Percentiles rank a stretch among this genome's conserved stretches.
phyloP scores from a whole-genome alignment of 1,140 invertebrate genomes.

The Tribolium madens region DNA sequence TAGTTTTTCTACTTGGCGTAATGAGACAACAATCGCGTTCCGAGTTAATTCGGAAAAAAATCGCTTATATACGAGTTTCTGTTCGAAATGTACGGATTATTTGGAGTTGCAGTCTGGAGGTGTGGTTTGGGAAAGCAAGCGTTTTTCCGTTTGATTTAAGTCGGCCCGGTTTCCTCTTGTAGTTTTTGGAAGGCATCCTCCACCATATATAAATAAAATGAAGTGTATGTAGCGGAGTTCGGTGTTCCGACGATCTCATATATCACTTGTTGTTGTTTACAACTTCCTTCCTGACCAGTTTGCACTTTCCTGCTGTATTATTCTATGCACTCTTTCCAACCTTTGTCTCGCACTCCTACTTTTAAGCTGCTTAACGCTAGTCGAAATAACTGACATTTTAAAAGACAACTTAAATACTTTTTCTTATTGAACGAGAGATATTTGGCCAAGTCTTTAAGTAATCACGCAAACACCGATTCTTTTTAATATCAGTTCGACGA shows the following conservation, averaged over 20 bases:
- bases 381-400: constrained; percentile 4
- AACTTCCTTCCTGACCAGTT: constrained; percentile 49
- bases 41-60: not conserved
- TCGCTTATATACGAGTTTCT: constrained; percentile 1
- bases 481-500: not conserved
- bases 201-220: constrained; percentile 46
- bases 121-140: constrained; percentile 29
- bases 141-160: constrained; percentile 45
- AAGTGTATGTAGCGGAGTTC: constrained; percentile 43
- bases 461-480: not conserved
- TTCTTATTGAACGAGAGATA: not conserved
- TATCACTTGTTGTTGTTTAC: constrained; percentile 51
- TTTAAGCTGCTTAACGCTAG: constrained; percentile 38
- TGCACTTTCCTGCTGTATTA: constrained; percentile 45
- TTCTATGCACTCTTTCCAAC: constrained; percentile 42
- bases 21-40: not conserved
- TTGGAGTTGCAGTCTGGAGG: constrained; percentile 28
- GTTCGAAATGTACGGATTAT: constrained; percentile 17
- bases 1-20: not conserved
- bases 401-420: constrained; percentile 24
- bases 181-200: constrained; percentile 42
- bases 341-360: constrained; percentile 42
- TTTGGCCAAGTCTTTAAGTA: not conserved
- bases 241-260: constrained; percentile 44
- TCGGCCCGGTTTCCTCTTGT: constrained; percentile 40